Evolutionary conservation across 2,888 invertebrate species (phyloP).

Genomic region (Nemotelus pantherinus): DNA sequence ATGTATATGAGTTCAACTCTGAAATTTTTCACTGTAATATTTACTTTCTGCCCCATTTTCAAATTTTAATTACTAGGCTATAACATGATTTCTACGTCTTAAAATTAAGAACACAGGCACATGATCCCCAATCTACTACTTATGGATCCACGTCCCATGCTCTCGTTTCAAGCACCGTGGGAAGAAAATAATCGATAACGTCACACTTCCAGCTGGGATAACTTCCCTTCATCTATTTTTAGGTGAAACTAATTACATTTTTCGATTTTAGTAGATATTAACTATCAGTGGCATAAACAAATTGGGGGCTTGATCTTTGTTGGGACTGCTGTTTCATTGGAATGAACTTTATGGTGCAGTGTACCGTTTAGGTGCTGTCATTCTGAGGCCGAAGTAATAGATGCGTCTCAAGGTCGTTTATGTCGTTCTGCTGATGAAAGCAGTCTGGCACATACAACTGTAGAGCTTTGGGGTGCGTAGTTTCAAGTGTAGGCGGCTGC

Average conservation of each 20-base stretch:
- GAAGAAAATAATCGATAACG: slow-evolving; percentile 14
- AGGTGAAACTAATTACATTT: not conserved
- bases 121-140: too few relatives aligned
- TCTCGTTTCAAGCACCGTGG: not conserved
- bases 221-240: not conserved
- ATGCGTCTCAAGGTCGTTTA: slow-evolving; percentile 13
- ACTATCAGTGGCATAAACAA: too few relatives aligned
- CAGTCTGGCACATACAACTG: not conserved
- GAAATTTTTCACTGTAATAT: too few relatives aligned
- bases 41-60: too few relatives aligned
- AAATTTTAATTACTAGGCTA: too few relatives aligned
- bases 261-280: not conserved
- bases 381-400: not conserved
- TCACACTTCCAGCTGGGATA: not conserved
- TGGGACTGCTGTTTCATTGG: too few relatives aligned
- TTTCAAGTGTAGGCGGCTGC: not conserved
- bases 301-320: too few relatives aligned
- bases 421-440: not conserved
- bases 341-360: not conserved
- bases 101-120: too few relatives aligned
- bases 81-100: too few relatives aligned
- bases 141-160: not conserved
- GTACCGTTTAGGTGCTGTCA: not conserved
- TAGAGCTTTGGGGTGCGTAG: slow-evolving; percentile 1
- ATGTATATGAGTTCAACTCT: too few relatives aligned